Evolutionary conservation across 2,888 invertebrate species (phyloP).

Genomic region (Noctua janthina): DNA sequence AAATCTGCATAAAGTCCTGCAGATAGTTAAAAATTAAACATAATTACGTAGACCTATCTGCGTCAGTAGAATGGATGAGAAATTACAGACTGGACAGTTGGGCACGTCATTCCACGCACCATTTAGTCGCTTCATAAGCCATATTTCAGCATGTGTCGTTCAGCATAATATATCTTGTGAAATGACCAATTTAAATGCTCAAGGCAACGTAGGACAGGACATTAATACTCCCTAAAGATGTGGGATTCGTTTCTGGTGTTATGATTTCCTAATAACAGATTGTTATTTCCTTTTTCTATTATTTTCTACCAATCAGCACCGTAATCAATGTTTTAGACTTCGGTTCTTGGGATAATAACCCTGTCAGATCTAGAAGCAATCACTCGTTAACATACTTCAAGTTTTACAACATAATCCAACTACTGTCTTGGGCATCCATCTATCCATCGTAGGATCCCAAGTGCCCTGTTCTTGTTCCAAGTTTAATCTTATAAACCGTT

Average conservation of each 20-base stretch:
- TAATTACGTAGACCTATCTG: background rate
- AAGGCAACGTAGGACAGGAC: no score
- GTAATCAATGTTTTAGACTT: background rate
- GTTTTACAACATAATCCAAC: conserved; percentile 17
- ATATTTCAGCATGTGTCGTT: conserved; percentile 22
- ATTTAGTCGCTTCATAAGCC: conserved; percentile 13
- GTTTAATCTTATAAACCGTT: conserved; percentile 53
- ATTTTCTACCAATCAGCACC: background rate
- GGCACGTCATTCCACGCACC: background rate
- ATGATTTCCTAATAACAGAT: background rate
- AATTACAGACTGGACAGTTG: background rate
- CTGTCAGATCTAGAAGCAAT: background rate
- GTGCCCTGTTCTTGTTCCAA: conserved; percentile 46
- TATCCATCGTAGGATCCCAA: conserved; percentile 15
- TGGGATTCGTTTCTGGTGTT: background rate
- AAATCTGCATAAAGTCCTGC: background rate
- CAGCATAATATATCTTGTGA: conserved; percentile 16
- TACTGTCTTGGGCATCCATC: background rate
- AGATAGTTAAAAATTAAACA: background rate
- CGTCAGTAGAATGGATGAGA: background rate
- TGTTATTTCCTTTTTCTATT: background rate
- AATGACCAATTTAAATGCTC: conserved; percentile 1
- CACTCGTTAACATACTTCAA: background rate
- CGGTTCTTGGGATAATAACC: background rate
- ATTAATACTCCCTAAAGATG: background rate